phyloP scores from a whole-genome alignment of 2,797 vertebrate species.

The Leucoraja ocellata region DNA sequence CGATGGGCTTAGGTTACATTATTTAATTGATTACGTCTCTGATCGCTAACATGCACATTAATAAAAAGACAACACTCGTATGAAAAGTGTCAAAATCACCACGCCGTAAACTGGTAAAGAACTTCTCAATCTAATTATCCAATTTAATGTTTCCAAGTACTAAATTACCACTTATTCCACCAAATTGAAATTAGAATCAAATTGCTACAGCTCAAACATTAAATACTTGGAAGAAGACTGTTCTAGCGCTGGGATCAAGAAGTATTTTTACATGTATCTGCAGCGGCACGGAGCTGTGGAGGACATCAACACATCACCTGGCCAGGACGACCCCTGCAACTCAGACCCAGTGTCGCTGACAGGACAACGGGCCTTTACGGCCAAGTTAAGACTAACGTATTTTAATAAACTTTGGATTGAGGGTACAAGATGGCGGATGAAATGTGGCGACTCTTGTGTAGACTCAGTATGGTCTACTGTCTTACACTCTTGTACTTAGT shows the following conservation, averaged over 20 bases:
- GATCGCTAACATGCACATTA: background rate
- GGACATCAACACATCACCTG: too few species aligned
- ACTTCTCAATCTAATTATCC: background rate
- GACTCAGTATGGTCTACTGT: too few species aligned
- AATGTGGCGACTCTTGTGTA: too few species aligned
- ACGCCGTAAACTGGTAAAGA: background rate
- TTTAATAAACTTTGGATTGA: too few species aligned
- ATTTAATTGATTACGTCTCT: background rate
- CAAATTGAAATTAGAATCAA: background rate
- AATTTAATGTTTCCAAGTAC: background rate
- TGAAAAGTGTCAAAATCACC: background rate
- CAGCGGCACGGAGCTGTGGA: too few species aligned
- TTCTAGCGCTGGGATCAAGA: background rate
- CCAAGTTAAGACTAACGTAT: too few species aligned
- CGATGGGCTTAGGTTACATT: background rate
- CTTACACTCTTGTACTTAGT: too few species aligned
- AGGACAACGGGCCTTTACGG: too few species aligned
- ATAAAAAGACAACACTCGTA: background rate
- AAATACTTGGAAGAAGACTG: background rate
- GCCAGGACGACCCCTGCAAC: too few species aligned
- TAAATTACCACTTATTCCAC: background rate
- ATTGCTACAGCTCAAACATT: background rate
- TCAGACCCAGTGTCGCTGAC: too few species aligned
- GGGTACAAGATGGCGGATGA: too few species aligned
- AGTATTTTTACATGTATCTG: too few species aligned